Conservation (phyloP, 2,888 invertebrate genomes). For the Meteorus colon region DNA sequence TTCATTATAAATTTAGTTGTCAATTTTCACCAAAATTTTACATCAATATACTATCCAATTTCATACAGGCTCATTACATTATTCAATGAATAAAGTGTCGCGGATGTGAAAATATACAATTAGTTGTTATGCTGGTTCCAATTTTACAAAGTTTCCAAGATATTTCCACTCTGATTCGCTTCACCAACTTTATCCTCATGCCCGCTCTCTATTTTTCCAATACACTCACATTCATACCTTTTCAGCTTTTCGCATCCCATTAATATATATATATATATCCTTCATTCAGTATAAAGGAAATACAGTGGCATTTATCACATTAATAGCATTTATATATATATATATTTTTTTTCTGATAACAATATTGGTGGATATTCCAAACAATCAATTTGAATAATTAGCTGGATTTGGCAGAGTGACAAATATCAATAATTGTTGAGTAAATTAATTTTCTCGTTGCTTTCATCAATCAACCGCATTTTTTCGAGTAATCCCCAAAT, state of each 20-base stretch:
- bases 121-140: neutral
- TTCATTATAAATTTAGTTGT: neutral
- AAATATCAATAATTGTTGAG: neutral
- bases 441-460: neutral
- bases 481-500: neutral
- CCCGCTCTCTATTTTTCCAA: neutral
- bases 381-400: too few relatives aligned
- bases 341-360: too few relatives aligned
- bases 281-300: too few relatives aligned
- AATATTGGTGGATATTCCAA: too few relatives aligned
- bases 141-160: neutral
- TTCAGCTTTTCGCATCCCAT: neutral
- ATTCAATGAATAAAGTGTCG: too few relatives aligned
- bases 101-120: too few relatives aligned
- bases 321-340: too few relatives aligned
- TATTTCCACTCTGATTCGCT: conserved; percentile 3
- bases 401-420: neutral
- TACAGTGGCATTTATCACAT: too few relatives aligned
- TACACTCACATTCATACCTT: neutral
- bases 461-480: neutral
- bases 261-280: neutral
- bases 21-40: neutral
- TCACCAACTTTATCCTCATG: neutral
- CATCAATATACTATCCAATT: neutral
- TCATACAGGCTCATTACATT: neutral